phyloP scores from a whole-genome alignment of 1,140 invertebrate genomes.

The Palaemon carinicauda region DNA sequence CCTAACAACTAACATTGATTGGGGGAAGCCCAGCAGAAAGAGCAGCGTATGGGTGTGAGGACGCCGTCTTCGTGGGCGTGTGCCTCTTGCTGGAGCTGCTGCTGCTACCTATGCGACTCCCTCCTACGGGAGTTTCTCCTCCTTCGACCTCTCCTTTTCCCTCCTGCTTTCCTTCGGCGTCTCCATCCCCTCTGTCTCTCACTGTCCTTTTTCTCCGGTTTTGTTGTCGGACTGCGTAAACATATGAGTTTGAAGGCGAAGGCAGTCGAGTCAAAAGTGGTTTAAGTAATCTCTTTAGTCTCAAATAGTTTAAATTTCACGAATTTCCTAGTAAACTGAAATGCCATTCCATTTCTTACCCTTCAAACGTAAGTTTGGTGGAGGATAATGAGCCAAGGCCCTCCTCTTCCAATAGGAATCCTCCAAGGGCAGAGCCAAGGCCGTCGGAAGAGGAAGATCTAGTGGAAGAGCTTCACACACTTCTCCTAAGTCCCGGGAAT shows the following conservation, averaged over 20 bases:
- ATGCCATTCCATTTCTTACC: neutral
- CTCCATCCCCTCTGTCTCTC: neutral
- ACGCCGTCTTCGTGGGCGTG: too few species aligned
- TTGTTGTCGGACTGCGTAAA: too few species aligned
- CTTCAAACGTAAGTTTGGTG: neutral
- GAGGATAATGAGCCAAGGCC: constrained; percentile 17
- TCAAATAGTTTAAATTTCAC: neutral
- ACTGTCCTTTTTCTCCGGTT: too few species aligned
- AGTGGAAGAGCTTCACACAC: constrained; percentile 21
- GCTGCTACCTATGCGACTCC: too few species aligned
- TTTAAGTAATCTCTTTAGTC: too few species aligned
- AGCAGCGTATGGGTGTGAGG: too few species aligned
- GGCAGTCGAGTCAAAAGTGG: too few species aligned
- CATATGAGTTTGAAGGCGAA: too few species aligned
- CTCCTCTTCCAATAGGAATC: constrained; percentile 29
- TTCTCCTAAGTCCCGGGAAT: constrained; percentile 11
- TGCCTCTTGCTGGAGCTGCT: too few species aligned
- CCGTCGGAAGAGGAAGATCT: constrained; percentile 12
- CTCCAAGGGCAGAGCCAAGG: constrained; percentile 13
- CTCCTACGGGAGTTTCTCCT: neutral
- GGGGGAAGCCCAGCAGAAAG: too few species aligned
- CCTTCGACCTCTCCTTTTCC: neutral
- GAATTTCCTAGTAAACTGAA: neutral
- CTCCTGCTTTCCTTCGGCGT: neutral
- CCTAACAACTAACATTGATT: too few species aligned